Percentiles rank a stretch among this genome's conserved stretches.
These are phyloP conservation scores for Blastobasis lacticolella DNA, from an alignment of 2,888 invertebrate species.

Conservation along the genomic window DNA sequence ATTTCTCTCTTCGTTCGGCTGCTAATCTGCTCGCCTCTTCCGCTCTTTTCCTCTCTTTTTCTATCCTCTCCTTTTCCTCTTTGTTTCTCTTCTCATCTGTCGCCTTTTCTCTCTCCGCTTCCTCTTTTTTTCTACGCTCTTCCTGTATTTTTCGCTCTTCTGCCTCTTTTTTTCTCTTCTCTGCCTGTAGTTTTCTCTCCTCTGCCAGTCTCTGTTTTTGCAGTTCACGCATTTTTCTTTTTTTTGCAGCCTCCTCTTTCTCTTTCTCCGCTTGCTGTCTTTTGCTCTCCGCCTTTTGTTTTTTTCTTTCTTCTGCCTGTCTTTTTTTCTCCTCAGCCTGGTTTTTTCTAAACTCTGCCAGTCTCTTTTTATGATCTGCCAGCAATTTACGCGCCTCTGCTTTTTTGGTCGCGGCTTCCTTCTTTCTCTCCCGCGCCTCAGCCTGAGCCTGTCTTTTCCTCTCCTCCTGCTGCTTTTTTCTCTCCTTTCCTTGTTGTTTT, in stretches of 20 bases:
- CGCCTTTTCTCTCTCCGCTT: no score
- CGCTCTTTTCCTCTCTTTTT: background rate
- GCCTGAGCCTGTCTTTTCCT: background rate
- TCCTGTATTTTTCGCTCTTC: no score
- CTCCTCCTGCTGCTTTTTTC: background rate
- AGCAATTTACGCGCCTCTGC: background rate
- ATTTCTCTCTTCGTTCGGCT: background rate
- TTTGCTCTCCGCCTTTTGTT: no score
- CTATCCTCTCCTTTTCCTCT: background rate
- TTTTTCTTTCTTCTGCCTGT: no score
- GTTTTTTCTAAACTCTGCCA: background rate
- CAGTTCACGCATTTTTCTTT: background rate
- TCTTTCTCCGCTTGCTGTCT: no score
- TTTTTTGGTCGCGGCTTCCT: background rate
- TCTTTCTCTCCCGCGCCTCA: background rate
- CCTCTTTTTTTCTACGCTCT: no score
- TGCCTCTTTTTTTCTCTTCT: no score
- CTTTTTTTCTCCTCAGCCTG: no score
- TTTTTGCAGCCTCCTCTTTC: no score
- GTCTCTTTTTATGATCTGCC: background rate
- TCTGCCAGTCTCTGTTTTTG: no score
- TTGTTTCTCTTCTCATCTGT: no score
- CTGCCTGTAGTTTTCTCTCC: no score
- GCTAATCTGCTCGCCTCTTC: background rate
- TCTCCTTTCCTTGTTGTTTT: background rate